These are phyloP conservation scores for Leucozona laternaria DNA, from an alignment of 2,888 invertebrate genomes.

Conservation along the genomic window DNA sequence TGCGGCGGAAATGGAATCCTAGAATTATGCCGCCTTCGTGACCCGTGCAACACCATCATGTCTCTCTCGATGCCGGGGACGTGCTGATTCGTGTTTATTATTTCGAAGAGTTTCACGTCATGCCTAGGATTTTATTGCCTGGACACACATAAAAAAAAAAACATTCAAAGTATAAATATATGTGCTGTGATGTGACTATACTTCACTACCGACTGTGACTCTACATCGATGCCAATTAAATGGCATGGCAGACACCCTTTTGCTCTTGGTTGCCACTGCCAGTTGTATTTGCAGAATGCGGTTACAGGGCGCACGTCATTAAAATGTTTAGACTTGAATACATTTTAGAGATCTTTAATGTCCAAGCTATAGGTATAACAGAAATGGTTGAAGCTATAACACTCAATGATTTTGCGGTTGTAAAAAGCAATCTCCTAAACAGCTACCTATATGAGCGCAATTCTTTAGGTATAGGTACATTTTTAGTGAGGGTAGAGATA, in stretches of 20 bases:
- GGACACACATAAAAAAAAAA: constrained; percentile 23
- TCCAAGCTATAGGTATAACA: not conserved
- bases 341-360: constrained; percentile 39
- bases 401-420: constrained; percentile 16
- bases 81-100: constrained; percentile 64
- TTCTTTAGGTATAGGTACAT: not conserved
- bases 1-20: constrained; percentile 64
- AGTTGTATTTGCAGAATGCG: constrained; percentile 32
- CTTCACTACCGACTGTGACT: not conserved
- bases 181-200: not conserved
- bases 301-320: constrained; percentile 44
- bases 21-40: constrained; percentile 73
- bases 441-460: not conserved
- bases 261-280: not conserved
- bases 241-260: constrained; percentile 45
- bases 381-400: constrained; percentile 17
- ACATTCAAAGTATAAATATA: constrained; percentile 39
- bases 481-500: constrained; percentile 3
- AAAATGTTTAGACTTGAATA: constrained; percentile 56
- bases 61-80: constrained; percentile 40
- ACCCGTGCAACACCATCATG: constrained; percentile 66
- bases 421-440: constrained; percentile 3
- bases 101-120: constrained; percentile 45
- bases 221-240: constrained; percentile 58
- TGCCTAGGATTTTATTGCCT: constrained; percentile 57